Base-by-base conservation (phyloP, 2,888 invertebrate genomes). In the Watsonalla cultraria region DNA sequence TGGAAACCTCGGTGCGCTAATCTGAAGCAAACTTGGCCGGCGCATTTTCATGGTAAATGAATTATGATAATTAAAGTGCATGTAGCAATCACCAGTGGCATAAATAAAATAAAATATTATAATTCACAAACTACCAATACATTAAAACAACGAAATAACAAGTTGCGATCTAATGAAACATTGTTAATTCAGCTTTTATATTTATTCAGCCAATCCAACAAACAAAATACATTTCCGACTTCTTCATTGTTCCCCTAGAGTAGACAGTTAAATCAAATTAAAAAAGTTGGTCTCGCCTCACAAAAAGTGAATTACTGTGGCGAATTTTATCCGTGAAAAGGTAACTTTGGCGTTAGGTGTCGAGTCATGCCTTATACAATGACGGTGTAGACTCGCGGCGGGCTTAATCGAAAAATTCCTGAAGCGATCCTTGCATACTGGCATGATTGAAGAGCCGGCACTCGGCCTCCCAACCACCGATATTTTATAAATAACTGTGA, bases 371-470 rank as follows among this genome's bases (percentile, higher is more conserved):
- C 68, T 70, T 67, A 67, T 70, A 74, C 64, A 74, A 70, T 66
- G 72, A 65, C 66, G 66, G 60, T 49, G 62, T 62, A 64, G 61
- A 61, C 63, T 62, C 60, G 62, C 57, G 60, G 58, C 54, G 60
- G 57, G 72, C 74, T 78, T 80, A 80, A 80, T 80, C 72, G 75
- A 80, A 77, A 80, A 78, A 81, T 80, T 78, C 79, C 71, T 70
- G 55, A 57, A 70, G 58, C 68, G 68, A 74, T 64, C 70, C 65
- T 54, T 55, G 62, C 65, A 73, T 75, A 63, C 72, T 75, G 75
- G 76, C 74, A 79, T 77, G 80, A 76, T 76, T 74, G 74, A 70
- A 65, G 59, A 65, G 62, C 57, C 56, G 15, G 37, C 37, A 35
- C 56, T 58, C 55, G 55, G 57, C 54, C 56, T 59, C 58, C 56